phyloP scores from a whole-genome alignment of 2,797 vertebrate genomes.

The Rousettus madagascariensis region DNA sequence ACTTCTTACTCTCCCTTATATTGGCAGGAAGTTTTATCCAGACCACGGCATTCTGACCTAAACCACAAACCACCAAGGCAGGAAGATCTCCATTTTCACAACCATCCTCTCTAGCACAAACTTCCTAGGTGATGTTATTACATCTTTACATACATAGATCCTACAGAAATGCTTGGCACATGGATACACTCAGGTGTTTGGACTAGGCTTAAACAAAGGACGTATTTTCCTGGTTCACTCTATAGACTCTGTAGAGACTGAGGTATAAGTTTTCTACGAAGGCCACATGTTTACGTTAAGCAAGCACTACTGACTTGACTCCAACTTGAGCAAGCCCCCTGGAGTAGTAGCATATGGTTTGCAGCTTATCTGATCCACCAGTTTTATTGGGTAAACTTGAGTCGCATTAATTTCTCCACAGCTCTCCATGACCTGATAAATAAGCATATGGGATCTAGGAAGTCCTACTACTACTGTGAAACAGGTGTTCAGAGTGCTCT shows the following conservation, averaged over 20 bases:
- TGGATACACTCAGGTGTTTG: background rate
- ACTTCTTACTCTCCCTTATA: background rate
- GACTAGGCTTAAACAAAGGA: background rate
- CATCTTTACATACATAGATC: background rate
- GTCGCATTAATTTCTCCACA: background rate
- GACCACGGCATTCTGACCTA: background rate
- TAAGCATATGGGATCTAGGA: background rate
- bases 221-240: background rate
- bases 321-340: background rate
- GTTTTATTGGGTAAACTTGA: background rate
- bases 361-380: conserved; percentile 45
- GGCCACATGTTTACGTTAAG: background rate
- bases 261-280: background rate
- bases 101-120: background rate
- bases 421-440: background rate
- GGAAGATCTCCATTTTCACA: background rate
- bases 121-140: background rate
- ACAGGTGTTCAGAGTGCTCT: background rate
- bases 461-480: background rate
- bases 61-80: background rate
- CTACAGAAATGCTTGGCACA: background rate
- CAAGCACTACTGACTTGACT: background rate
- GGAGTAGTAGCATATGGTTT: background rate
- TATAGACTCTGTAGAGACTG: background rate
- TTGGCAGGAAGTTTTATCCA: background rate